Percentiles rank a stretch among this genome's conserved stretches.
Conservation (phyloP, 2,888 invertebrate genomes). For the Chironomus tentans region DNA sequence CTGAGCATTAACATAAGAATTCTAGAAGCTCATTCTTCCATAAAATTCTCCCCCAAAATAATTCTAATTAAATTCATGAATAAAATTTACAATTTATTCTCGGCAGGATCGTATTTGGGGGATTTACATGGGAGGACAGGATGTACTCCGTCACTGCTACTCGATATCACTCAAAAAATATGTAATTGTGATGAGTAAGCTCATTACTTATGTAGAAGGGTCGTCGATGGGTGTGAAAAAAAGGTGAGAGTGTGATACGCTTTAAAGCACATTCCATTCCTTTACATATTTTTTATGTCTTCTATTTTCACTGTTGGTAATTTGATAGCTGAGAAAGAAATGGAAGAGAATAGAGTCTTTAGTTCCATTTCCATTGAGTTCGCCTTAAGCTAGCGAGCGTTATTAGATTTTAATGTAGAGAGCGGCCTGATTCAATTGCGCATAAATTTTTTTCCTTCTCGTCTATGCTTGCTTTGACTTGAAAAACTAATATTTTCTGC, state of each 20-base stretch:
- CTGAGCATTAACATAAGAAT: no score
- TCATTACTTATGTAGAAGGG: no score
- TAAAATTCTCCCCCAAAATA: no score
- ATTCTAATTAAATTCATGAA: no score
- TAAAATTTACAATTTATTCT: no score
- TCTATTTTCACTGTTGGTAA: neutral
- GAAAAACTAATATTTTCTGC: neutral
- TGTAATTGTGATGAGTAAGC: no score
- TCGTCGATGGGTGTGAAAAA: neutral
- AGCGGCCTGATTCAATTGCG: slow-evolving; percentile 2
- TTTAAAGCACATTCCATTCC: neutral
- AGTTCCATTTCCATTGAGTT: neutral
- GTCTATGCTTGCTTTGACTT: neutral
- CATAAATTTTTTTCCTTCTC: neutral
- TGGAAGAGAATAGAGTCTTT: neutral
- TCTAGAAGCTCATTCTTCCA: no score
- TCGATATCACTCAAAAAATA: no score
- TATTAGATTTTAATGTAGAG: neutral
- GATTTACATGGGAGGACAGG: no score
- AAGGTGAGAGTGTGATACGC: neutral
- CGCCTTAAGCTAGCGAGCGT: no score
- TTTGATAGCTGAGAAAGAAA: neutral
- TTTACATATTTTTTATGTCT: neutral
- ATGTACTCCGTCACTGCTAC: no score
- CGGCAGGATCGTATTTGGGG: no score